Evolutionary conservation across 1,140 invertebrate genomes (phyloP).

Genomic region (Tribolium castaneum): DNA sequence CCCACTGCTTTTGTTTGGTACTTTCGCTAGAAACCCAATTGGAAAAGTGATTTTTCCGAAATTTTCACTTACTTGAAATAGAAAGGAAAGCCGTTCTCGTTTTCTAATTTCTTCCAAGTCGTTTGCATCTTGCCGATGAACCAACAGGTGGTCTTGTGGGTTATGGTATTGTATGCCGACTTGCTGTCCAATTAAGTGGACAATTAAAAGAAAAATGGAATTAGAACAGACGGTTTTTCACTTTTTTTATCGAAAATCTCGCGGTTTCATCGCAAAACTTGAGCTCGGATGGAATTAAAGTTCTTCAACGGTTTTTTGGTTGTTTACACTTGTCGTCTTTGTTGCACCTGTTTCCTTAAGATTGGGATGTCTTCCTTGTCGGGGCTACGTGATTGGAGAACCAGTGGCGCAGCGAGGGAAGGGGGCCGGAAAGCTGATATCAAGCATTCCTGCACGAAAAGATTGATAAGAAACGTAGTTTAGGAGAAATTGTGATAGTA

Average conservation of each 20-base stretch:
- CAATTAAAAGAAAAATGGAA: background rate
- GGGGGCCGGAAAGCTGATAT: background rate
- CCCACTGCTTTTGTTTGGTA: slow-evolving; percentile 65
- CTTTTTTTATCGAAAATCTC: background rate
- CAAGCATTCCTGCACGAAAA: background rate
- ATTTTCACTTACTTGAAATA: slow-evolving; percentile 66
- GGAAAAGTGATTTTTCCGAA: background rate
- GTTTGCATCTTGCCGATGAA: slow-evolving; percentile 10
- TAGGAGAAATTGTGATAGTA: too few relatives aligned
- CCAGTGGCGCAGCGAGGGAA: background rate
- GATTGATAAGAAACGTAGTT: too few relatives aligned
- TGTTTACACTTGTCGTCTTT: slow-evolving; percentile 34
- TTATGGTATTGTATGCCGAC: background rate
- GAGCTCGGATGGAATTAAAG: background rate
- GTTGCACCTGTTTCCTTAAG: slow-evolving; percentile 8
- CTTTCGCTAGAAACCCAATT: slow-evolving; percentile 61
- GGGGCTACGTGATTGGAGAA: background rate
- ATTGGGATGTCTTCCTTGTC: background rate
- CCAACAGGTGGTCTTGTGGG: slow-evolving; percentile 17
- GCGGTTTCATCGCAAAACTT: background rate
- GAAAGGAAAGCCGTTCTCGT: slow-evolving; percentile 69
- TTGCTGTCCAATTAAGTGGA: background rate
- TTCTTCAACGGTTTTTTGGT: slow-evolving; percentile 24
- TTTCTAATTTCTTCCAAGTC: slow-evolving; percentile 64
- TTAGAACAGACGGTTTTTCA: background rate